These are phyloP conservation scores for Danaus plexippus DNA, from an alignment of 1,140 invertebrate species.

Conservation along the genomic window DNA sequence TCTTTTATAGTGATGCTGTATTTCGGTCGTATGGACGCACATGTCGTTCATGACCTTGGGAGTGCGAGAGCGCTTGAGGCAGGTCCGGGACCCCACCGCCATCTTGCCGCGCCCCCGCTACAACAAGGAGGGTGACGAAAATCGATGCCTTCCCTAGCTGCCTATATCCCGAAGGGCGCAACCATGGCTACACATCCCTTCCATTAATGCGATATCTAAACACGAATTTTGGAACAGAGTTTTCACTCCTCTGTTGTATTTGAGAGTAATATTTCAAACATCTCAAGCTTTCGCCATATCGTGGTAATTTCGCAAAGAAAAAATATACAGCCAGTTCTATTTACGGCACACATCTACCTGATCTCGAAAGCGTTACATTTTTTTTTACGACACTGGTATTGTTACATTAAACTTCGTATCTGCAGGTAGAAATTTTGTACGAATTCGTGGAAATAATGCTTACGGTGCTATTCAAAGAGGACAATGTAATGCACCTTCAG, in stretches of 20 bases:
- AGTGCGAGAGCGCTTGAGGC: slow-evolving; percentile 51
- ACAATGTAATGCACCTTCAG: too few relatives aligned
- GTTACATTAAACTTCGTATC: too few relatives aligned
- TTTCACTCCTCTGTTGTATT: too few relatives aligned
- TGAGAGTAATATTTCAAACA: too few relatives aligned
- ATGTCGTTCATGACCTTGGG: slow-evolving; percentile 61
- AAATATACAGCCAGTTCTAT: too few relatives aligned
- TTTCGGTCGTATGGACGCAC: slow-evolving; percentile 50
- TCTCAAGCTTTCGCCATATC: too few relatives aligned
- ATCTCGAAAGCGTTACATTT: too few relatives aligned
- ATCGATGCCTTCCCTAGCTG: slow-evolving; percentile 60
- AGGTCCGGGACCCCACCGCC: slow-evolving; percentile 56
- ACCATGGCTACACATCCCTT: slow-evolving; percentile 30
- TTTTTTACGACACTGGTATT: too few relatives aligned
- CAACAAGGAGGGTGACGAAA: slow-evolving; percentile 56
- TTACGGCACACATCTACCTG: too few relatives aligned
- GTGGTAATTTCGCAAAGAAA: too few relatives aligned
- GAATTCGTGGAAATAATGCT: slow-evolving; percentile 12
- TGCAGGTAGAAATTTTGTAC: slow-evolving; percentile 8
- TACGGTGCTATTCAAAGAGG: not conserved
- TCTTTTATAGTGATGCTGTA: slow-evolving; percentile 53
- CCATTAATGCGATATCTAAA: slow-evolving; percentile 18
- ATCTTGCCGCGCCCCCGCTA: slow-evolving; percentile 53
- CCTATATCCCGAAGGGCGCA: slow-evolving; percentile 50
- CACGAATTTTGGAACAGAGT: too few relatives aligned